phyloP scores from a whole-genome alignment of 2,797 vertebrate genomes.

The Syngnathus rostellatus region DNA sequence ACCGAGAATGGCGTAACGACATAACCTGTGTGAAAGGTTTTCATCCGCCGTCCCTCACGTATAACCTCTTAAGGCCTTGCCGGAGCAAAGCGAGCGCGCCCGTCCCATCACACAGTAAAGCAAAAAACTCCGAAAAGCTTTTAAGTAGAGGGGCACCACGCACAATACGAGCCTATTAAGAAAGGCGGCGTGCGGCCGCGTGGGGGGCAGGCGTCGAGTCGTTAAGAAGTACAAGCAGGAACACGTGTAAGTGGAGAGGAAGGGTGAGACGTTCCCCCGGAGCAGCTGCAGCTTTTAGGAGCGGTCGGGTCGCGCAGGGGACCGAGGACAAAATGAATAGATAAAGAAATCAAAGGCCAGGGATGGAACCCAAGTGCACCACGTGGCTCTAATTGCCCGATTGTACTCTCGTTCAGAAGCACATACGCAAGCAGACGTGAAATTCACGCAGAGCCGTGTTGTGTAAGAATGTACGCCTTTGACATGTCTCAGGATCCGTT shows the following conservation, averaged over 20 bases:
- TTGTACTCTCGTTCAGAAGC: constrained; percentile 51
- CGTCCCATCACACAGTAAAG: constrained; percentile 41
- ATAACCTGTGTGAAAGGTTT: background rate
- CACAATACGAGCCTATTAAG: constrained; percentile 40
- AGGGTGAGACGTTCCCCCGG: constrained; percentile 34
- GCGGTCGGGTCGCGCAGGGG: constrained; percentile 26
- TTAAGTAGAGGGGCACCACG: constrained; percentile 40
- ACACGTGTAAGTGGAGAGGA: constrained; percentile 19
- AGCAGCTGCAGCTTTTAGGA: constrained; percentile 54
- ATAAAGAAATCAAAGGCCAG: background rate
- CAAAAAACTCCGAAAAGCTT: constrained; percentile 57
- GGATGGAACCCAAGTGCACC: constrained; percentile 25
- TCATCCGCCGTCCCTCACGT: background rate
- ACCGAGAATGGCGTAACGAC: background rate
- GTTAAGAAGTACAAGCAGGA: constrained; percentile 32
- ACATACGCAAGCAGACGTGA: constrained; percentile 1
- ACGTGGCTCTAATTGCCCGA: constrained; percentile 60
- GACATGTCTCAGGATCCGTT: too few species aligned
- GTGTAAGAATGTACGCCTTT: constrained; percentile 4
- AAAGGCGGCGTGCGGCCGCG: constrained; percentile 25
- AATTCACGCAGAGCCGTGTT: constrained; percentile 1
- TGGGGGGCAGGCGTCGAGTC: constrained; percentile 25
- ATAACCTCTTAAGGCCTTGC: constrained; percentile 12
- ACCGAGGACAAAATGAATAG: constrained; percentile 17
- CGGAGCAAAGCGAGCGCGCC: constrained; percentile 10